Evolutionary conservation across 2,797 vertebrate species (phyloP).

Genomic region (Coreius guichenoti): DNA sequence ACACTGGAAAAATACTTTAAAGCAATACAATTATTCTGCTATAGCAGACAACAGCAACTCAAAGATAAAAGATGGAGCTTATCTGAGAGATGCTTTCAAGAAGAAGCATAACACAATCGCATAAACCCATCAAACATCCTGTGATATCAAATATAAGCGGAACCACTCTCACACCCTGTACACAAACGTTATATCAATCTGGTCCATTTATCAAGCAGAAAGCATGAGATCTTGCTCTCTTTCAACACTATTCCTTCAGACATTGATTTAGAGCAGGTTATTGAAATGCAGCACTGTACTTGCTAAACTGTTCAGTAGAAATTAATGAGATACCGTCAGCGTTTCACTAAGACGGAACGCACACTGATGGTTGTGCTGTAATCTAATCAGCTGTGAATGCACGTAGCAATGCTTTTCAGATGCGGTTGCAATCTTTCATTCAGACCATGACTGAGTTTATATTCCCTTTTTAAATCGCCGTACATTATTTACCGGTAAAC

Average conservation of each 20-base stretch:
- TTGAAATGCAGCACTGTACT: constrained; percentile 40
- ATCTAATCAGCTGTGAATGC: constrained; percentile 46
- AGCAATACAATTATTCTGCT: constrained; percentile 9
- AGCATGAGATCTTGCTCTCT: constrained; percentile 10
- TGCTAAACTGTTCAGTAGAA: constrained; percentile 42
- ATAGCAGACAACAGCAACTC: neutral
- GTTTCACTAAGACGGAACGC: constrained; percentile 24
- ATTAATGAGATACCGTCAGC: constrained; percentile 44
- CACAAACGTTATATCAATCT: neutral
- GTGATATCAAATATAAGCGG: constrained; percentile 8
- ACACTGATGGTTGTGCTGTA: constrained; percentile 2
- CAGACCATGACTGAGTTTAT: constrained; percentile 19
- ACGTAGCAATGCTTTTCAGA: constrained; percentile 21
- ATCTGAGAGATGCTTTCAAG: constrained; percentile 12
- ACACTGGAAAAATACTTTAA: constrained; percentile 6
- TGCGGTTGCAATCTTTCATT: constrained; percentile 27
- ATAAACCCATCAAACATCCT: constrained; percentile 23
- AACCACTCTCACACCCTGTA: neutral
- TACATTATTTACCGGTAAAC: constrained; percentile 38
- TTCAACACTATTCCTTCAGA: constrained; percentile 8
- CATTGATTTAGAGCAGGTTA: constrained; percentile 44
- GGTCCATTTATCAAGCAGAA: constrained; percentile 25
- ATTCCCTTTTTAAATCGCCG: constrained; percentile 17
- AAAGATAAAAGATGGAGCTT: constrained; percentile 17
- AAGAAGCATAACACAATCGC: neutral